Percentiles rank a stretch among this genome's conserved stretches.
phyloP scores from a whole-genome alignment of 1,140 invertebrate genomes.

The Theocolax elegans region DNA sequence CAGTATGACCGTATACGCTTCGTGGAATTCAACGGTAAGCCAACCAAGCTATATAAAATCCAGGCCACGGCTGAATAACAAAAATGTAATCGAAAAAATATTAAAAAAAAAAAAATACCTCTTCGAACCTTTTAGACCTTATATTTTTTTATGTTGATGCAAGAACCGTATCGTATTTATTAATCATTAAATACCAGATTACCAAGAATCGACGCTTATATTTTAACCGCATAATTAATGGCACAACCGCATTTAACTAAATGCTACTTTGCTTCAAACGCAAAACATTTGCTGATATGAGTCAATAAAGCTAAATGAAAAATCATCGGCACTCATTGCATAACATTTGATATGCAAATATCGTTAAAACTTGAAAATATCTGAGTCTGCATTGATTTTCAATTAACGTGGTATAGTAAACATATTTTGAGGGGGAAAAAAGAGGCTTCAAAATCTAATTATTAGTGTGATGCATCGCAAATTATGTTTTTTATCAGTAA shows the following conservation, averaged over 20 bases:
- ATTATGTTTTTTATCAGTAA: too few species aligned
- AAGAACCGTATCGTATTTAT: not conserved
- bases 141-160: not conserved
- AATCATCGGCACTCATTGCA: not conserved
- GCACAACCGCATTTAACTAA: not conserved
- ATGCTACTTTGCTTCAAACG: not conserved
- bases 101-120: not conserved
- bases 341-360: not conserved
- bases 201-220: not conserved
- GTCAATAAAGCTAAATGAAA: not conserved
- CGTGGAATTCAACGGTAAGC: conserved; percentile 8
- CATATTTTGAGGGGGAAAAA: too few species aligned
- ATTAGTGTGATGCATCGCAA: too few species aligned
- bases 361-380: too few species aligned
- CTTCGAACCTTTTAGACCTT: not conserved
- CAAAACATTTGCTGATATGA: not conserved
- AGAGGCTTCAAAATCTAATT: too few species aligned
- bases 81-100: not conserved
- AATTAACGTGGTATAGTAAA: too few species aligned
- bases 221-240: not conserved
- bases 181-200: not conserved
- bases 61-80: not conserved
- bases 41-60: not conserved
- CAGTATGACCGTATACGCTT: conserved; percentile 3
- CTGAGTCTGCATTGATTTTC: too few species aligned